A percentile compares a stretch with the other conserved stretches of the same genome.
These are phyloP conservation scores for Campoletis sonorensis DNA, from an alignment of 1,140 invertebrate species.

Conservation along the genomic window DNA sequence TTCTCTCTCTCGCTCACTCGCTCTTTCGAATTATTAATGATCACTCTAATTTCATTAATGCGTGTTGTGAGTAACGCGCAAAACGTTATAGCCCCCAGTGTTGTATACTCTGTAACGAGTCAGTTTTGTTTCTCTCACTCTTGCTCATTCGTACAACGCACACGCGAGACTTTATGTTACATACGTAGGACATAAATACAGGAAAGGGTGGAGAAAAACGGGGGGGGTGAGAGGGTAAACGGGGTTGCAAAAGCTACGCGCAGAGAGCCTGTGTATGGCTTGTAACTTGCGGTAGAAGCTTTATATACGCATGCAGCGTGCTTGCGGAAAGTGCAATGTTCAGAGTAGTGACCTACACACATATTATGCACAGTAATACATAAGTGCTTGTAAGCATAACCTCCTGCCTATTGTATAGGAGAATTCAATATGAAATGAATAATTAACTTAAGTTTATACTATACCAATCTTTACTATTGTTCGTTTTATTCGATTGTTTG, in stretches of 20 bases:
- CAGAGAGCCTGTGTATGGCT: background rate
- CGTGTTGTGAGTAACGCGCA: constrained; percentile 37
- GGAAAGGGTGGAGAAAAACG: constrained; percentile 10
- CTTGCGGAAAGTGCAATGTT: constrained; percentile 31
- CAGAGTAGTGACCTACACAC: background rate
- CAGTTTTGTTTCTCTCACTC: background rate
- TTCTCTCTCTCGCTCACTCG: background rate
- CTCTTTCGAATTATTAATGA: constrained; percentile 49
- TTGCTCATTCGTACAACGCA: constrained; percentile 27
- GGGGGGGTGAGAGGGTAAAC: too few species aligned
- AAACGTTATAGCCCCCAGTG: constrained; percentile 21
- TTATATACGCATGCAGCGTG: constrained; percentile 16
- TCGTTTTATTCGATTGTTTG: too few species aligned
- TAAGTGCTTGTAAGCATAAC: background rate
- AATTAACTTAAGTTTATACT: background rate
- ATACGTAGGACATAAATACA: constrained; percentile 30
- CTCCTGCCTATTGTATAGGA: background rate
- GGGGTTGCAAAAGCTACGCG: background rate
- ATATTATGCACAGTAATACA: background rate
- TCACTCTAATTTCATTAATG: constrained; percentile 52
- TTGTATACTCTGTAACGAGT: background rate
- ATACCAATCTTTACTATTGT: background rate
- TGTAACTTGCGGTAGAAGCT: constrained; percentile 15
- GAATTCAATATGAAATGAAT: background rate
- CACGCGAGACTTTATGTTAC: constrained; percentile 39